Percentiles rank a stretch among this genome's conserved stretches.
Conservation (phyloP, 1,140 invertebrate genomes). For the Vanessa tameamea region DNA sequence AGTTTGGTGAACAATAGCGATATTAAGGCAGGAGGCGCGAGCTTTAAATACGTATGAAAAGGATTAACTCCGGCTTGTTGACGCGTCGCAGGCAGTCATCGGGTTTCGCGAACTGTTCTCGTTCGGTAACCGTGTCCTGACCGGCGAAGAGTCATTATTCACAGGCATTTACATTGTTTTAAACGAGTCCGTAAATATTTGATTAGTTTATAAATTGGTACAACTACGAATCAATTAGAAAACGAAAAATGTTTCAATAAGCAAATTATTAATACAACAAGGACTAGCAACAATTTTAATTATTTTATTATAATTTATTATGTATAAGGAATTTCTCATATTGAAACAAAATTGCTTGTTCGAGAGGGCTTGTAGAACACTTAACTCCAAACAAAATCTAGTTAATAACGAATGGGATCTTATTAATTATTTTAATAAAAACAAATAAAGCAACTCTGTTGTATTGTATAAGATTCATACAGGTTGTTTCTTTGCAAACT, state of each 20-base stretch:
- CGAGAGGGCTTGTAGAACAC: too few relatives aligned
- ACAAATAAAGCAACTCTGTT: not conserved
- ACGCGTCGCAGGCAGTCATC: constrained; percentile 65
- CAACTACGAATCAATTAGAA: not conserved
- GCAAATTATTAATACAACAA: too few relatives aligned
- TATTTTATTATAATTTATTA: too few relatives aligned
- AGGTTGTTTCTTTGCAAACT: constrained; percentile 3
- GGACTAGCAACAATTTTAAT: too few relatives aligned
- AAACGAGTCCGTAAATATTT: constrained; percentile 18
- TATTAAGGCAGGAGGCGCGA: constrained; percentile 43
- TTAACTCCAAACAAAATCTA: too few relatives aligned
- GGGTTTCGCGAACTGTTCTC: constrained; percentile 53
- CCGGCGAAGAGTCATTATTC: constrained; percentile 60
- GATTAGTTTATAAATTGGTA: not conserved
- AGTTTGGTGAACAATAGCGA: constrained; percentile 63
- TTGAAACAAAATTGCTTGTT: too few relatives aligned
- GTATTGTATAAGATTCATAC: constrained; percentile 9
- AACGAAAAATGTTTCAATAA: too few relatives aligned
- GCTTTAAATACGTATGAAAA: constrained; percentile 71
- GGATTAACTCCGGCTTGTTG: constrained; percentile 76
- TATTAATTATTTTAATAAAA: not conserved
- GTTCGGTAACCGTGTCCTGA: constrained; percentile 49
- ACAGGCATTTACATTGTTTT: constrained; percentile 47
- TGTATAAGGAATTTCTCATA: too few relatives aligned
- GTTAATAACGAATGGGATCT: not conserved